Evolutionary conservation across 2,113 vertebrate species (phyloP).

Genomic region (Xenopus laevis): DNA sequence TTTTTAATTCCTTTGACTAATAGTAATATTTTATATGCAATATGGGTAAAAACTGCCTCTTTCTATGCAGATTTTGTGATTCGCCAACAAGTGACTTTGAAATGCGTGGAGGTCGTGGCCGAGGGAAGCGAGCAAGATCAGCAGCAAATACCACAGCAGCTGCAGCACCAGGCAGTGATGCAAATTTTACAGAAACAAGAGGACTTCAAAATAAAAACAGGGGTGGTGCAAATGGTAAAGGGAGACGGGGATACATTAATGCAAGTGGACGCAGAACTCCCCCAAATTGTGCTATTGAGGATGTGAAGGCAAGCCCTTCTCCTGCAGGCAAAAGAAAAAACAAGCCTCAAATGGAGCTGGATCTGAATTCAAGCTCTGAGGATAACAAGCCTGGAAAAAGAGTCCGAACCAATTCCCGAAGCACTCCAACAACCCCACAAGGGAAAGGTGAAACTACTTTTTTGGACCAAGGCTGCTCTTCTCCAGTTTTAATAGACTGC

Average conservation of each 20-base stretch:
- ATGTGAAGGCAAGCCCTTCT: slow-evolving; percentile 81
- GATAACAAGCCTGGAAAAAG: slow-evolving; percentile 87
- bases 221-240: slow-evolving; percentile 85
- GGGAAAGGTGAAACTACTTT: slow-evolving; percentile 85
- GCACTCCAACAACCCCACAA: slow-evolving; percentile 90
- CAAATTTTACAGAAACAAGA: slow-evolving; percentile 76
- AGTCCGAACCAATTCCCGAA: slow-evolving; percentile 89
- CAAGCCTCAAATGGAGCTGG: slow-evolving; percentile 87
- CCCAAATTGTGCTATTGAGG: slow-evolving; percentile 85
- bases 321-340: slow-evolving; percentile 85
- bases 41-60: too few relatives aligned
- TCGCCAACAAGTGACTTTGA: slow-evolving; percentile 93
- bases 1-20: too few relatives aligned
- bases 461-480: slow-evolving; percentile 90
- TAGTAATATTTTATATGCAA: too few relatives aligned
- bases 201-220: slow-evolving; percentile 87
- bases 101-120: slow-evolving; percentile 84
- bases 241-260: slow-evolving; percentile 87
- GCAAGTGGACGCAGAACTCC: slow-evolving; percentile 82
- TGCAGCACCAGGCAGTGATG: slow-evolving; percentile 72
- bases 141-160: slow-evolving; percentile 59
- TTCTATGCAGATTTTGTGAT: slow-evolving; percentile 85
- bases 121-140: slow-evolving; percentile 86
- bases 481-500: slow-evolving; percentile 93
- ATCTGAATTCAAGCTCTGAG: slow-evolving; percentile 84